Percentiles rank a stretch among this genome's conserved stretches.
phyloP scores from a whole-genome alignment of 2,113 vertebrate species.

The Tichodroma muraria region DNA sequence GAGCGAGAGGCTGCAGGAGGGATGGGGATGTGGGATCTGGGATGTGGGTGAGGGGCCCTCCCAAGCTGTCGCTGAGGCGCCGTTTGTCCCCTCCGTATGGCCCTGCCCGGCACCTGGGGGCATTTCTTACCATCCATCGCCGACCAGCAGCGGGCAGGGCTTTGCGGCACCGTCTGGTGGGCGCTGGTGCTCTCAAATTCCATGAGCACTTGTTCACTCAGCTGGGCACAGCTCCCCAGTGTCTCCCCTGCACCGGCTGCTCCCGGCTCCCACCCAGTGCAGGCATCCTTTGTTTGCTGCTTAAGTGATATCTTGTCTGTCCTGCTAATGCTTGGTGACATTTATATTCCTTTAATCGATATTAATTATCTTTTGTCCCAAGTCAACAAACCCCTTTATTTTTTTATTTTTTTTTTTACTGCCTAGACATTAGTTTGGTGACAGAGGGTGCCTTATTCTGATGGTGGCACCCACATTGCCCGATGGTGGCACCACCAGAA shows the following conservation, averaged over 20 bases:
- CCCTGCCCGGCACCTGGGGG: not conserved
- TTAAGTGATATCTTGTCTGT: not conserved
- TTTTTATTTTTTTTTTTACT: not conserved
- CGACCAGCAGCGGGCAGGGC: not conserved
- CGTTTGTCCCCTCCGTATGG: not conserved
- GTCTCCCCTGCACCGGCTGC: not conserved
- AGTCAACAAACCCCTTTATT: not conserved
- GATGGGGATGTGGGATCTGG: too few species aligned
- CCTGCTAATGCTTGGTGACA: not conserved
- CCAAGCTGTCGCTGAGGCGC: rapidly evolving
- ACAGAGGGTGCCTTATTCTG: rapidly evolving
- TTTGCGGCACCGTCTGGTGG: not conserved
- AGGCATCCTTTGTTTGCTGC: not conserved
- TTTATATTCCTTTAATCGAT: constrained; percentile 24
- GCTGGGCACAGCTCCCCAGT: rapidly evolving
- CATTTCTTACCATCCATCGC: not conserved
- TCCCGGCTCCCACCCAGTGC: not conserved
- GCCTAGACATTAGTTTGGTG: not conserved
- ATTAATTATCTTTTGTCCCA: constrained; percentile 1
- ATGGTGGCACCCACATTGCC: not conserved
- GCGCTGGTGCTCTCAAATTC: not conserved
- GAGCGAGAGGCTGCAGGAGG: not conserved
- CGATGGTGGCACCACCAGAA: rapidly evolving
- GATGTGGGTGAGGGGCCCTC: rapidly evolving
- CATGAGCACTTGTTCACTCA: not conserved